These are phyloP conservation scores for Meleagris gallopavo DNA, from an alignment of 2,113 vertebrate genomes.

Conservation along the genomic window DNA sequence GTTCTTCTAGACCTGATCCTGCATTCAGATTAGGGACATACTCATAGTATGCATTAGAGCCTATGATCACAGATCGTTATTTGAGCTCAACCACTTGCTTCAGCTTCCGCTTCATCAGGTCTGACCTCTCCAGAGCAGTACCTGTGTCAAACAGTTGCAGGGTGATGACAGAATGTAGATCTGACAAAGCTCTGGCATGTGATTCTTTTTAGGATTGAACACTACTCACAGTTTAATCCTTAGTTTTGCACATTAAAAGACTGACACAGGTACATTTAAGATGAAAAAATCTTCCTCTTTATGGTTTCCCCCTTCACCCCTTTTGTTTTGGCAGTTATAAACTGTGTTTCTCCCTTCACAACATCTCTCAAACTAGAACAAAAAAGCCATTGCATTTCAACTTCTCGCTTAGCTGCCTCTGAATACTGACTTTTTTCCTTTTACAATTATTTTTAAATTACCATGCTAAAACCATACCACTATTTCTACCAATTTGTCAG, in stretches of 20 bases:
- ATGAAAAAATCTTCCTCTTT: background rate
- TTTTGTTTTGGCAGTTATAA: background rate
- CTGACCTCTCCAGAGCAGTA: background rate
- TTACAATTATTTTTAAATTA: background rate
- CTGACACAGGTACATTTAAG: background rate
- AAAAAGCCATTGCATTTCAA: conserved; percentile 33
- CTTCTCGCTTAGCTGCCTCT: background rate
- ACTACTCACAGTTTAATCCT: background rate
- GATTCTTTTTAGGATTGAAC: background rate
- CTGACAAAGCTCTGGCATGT: background rate
- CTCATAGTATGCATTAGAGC: background rate
- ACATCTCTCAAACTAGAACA: background rate
- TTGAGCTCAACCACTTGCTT: background rate
- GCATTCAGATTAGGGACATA: background rate
- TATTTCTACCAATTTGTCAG: background rate
- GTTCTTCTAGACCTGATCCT: background rate
- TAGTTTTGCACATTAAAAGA: background rate
- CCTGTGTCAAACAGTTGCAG: background rate
- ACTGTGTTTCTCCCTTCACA: background rate
- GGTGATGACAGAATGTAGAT: background rate
- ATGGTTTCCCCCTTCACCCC: background rate
- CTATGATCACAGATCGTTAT: background rate
- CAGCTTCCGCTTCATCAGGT: background rate
- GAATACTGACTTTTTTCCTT: background rate
- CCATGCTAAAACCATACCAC: background rate